phyloP scores from a whole-genome alignment of 2,113 vertebrate species.

The Apeltes quadracus region DNA sequence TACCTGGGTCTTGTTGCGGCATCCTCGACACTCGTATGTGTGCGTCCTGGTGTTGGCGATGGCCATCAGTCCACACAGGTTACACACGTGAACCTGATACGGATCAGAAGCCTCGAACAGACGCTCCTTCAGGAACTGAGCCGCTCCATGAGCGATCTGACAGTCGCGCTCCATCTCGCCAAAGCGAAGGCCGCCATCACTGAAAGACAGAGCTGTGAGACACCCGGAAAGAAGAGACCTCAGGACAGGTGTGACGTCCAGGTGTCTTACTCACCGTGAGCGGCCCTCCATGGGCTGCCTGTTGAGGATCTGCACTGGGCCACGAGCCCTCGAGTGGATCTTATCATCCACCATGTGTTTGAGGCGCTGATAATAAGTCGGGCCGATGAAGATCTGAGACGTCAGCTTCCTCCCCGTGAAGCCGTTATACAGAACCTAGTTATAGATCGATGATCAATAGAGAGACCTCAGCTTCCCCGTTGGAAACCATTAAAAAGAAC shows the following conservation, averaged over 20 bases:
- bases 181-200: conserved; percentile 95
- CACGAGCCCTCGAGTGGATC: conserved; percentile 97
- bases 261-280: conserved; percentile 87
- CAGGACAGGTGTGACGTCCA: neutral
- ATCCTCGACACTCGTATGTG: conserved; percentile 96
- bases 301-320: conserved; percentile 98
- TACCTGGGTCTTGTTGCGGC: conserved; percentile 84
- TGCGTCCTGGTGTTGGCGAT: conserved; percentile 98
- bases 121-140: conserved; percentile 94
- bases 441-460: conserved; percentile 4
- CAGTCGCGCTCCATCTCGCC: conserved; percentile 99
- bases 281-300: conserved; percentile 97
- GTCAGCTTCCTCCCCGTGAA: conserved; percentile 98
- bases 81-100: conserved; percentile 97
- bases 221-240: neutral
- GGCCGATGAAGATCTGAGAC: conserved; percentile 98
- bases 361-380: conserved; percentile 96
- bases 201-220: conserved; percentile 49
- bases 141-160: conserved; percentile 97
- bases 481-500: conserved; percentile 89
- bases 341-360: conserved; percentile 99
- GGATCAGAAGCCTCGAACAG: conserved; percentile 98
- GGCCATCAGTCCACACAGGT: conserved; percentile 97
- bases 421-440: conserved; percentile 93
- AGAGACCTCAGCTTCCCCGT: conserved; percentile 96